Base-by-base conservation (phyloP, 2,888 invertebrate species). In the Hirtodrosophila histrioides region DNA sequence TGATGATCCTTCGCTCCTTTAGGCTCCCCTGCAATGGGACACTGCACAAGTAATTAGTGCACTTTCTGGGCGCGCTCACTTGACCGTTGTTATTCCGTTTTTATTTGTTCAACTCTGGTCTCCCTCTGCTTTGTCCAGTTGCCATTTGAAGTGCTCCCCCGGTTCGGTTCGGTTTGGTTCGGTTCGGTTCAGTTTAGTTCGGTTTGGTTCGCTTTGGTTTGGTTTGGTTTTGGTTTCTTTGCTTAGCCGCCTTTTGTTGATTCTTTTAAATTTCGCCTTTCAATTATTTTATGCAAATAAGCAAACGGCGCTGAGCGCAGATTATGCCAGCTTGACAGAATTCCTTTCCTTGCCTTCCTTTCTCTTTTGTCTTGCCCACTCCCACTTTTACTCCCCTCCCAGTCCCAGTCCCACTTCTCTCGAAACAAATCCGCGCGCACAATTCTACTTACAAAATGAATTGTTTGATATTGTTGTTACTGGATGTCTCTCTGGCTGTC, bases 221-320 rank as follows among this genome's bases (percentile, higher is more conserved):
- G n/a, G n/a, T 48, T 46, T 40, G 45, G 56, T 54, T 24, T 43
- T 55, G 53, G 54, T 41, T 64, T 50, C 50, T 51, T 51, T 48
- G 53, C 61, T 61, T 70, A 61, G 65, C 24, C 64, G 78, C 66
- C 77, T 79, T 53, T 80, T 80, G 80, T 80, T 81, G 81, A 84
- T 81, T 81, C 78, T 84, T 81, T 81, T 76, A 84, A 84, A 84
- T 84, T 81, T 86, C 75, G 84, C 79, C 86, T 86, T 85, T 85
- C 84, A 85, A 85, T 85, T 85, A 85, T 85, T 85, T 85, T 85
- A 85, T 85, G 84, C 86, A 85, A 85, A 85, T 85, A 85, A 86
- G 84, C 75, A 79, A 82, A 69, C 78, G 67, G 49, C 75, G 57
- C 66, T 74, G 46, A 83, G 81, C 75, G 68, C 73, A 86, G 84